These are phyloP conservation scores for Sinodicranocentrus sp. DNA, from an alignment of 2,888 invertebrate species.

Conservation along the genomic window DNA sequence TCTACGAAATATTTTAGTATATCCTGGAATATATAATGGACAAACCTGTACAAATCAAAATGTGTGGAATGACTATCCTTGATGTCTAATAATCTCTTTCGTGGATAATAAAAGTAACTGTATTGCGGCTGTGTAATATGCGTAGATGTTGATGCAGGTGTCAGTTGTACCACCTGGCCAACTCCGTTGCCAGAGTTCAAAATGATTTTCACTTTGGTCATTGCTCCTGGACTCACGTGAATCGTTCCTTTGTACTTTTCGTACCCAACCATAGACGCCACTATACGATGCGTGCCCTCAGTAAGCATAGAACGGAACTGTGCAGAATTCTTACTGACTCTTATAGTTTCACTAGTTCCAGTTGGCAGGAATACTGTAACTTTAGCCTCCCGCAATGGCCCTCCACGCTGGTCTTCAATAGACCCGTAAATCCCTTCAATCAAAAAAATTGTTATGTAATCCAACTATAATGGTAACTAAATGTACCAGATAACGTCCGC, in stretches of 20 bases:
- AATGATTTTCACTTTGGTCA: constrained; percentile 78
- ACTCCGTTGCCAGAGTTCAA: constrained; percentile 38
- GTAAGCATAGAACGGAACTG: constrained; percentile 86
- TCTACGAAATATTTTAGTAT: no score
- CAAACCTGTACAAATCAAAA: constrained; percentile 72
- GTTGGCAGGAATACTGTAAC: constrained; percentile 84
- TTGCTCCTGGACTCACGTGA: constrained; percentile 78
- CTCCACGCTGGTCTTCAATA: constrained; percentile 83
- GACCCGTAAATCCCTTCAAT: constrained; percentile 82
- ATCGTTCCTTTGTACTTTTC: constrained; percentile 80
- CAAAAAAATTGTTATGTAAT: no score
- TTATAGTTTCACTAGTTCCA: constrained; percentile 79
- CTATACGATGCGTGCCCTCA: constrained; percentile 84
- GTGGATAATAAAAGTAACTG: constrained; percentile 74
- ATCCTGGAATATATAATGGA: no score
- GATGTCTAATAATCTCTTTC: constrained; percentile 68
- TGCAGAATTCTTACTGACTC: constrained; percentile 85
- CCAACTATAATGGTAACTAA: no score
- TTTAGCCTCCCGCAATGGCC: constrained; percentile 85
- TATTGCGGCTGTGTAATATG: constrained; percentile 11
- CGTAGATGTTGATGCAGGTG: constrained; percentile 13
- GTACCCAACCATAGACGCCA: constrained; percentile 83
- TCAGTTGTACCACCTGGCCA: constrained; percentile 29
- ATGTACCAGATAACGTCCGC: no score
- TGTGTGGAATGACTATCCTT: constrained; percentile 68